Evolutionary conservation across 2,888 invertebrate genomes (phyloP).

Genomic region (Aleiodes alternator): DNA sequence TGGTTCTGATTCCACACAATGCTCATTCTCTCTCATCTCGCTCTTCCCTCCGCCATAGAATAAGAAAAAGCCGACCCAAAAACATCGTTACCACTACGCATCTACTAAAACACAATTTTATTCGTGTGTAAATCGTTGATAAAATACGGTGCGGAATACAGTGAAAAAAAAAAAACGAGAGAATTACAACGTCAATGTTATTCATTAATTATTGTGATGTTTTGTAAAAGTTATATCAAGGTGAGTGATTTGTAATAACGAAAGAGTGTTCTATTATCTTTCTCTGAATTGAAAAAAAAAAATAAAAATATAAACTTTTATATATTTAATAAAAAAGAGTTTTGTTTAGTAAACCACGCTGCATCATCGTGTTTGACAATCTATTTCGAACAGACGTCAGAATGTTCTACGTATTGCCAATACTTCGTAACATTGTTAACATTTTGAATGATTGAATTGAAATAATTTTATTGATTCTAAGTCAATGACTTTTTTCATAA

Average conservation of each 20-base stretch:
- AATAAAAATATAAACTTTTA: background rate
- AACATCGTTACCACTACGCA: background rate
- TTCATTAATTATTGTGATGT: constrained; percentile 73
- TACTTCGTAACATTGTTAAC: constrained; percentile 16
- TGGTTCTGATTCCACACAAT: no score
- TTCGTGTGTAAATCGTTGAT: constrained; percentile 18
- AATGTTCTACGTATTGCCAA: constrained; percentile 35
- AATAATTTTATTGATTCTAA: background rate
- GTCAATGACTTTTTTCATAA: no score
- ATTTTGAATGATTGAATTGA: background rate
- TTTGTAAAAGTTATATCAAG: constrained; percentile 73
- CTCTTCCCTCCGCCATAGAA: background rate
- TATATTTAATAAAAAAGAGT: background rate
- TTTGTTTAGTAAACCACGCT: constrained; percentile 33
- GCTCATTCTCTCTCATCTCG: no score
- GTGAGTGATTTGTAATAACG: constrained; percentile 60
- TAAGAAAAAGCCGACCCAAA: background rate
- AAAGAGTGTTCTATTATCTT: background rate
- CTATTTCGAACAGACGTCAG: constrained; percentile 52
- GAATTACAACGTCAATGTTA: constrained; percentile 68
- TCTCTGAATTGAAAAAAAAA: background rate
- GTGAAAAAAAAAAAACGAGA: constrained; percentile 51
- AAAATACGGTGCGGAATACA: constrained; percentile 14
- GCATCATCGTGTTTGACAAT: constrained; percentile 43
- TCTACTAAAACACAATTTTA: background rate